These are phyloP conservation scores for Periparus ater DNA, from an alignment of 2,797 vertebrate genomes.

Conservation along the genomic window DNA sequence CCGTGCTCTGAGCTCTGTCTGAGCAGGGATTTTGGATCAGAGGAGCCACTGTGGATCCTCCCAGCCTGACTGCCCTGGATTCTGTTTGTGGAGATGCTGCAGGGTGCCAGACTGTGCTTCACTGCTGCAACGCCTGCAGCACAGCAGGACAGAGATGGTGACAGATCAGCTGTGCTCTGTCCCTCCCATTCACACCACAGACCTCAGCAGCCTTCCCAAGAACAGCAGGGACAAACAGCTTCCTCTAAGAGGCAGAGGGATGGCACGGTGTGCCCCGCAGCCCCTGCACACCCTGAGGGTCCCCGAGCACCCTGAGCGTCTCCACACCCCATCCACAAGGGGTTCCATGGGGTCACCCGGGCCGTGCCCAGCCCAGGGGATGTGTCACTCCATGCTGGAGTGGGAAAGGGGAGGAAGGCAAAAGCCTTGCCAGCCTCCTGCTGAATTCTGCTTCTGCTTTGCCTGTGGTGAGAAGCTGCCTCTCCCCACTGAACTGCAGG, in stretches of 20 bases:
- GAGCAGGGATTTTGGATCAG: neutral
- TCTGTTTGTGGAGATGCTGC: neutral
- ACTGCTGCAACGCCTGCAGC: neutral
- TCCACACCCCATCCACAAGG: too few relatives aligned
- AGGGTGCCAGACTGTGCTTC: neutral
- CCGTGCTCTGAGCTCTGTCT: neutral
- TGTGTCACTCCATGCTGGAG: fast-evolving
- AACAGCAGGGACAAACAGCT: neutral
- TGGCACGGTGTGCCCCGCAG: fast-evolving
- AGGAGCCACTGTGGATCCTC: neutral
- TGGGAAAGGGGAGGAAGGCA: neutral
- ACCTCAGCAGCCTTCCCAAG: neutral
- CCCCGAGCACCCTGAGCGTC: neutral
- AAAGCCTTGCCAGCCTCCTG: fast-evolving
- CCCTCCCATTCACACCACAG: neutral
- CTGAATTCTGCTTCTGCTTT: slow-evolving; percentile 40
- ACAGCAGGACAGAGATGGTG: fast-evolving
- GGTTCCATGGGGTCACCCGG: fast-evolving
- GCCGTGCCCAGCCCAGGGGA: neutral
- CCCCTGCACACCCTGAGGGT: neutral
- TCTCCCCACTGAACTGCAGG: neutral
- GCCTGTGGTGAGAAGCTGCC: neutral
- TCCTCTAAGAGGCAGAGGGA: neutral
- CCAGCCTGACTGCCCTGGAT: neutral
- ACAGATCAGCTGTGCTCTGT: fast-evolving